Evolutionary conservation across 2,797 vertebrate genomes (phyloP).

Genomic region (Micrastur ruficollis): DNA sequence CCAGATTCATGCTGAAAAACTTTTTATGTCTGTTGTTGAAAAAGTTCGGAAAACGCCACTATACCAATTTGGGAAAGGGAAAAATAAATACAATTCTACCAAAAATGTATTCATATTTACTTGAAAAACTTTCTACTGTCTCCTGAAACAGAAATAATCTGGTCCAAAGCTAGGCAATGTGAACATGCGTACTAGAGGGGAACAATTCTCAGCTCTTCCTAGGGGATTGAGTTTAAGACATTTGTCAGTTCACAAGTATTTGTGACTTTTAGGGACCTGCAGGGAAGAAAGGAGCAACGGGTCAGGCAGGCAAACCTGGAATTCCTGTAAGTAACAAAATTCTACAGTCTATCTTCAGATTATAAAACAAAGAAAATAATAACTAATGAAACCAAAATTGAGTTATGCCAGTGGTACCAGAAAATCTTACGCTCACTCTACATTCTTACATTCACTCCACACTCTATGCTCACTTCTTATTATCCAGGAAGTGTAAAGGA

Average conservation of each 20-base stretch:
- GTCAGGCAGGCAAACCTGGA: conserved; percentile 84
- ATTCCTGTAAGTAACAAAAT: conserved; percentile 83
- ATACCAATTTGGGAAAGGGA: background rate
- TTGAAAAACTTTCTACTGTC: background rate
- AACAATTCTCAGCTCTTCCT: background rate
- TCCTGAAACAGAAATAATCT: background rate
- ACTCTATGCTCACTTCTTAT: background rate
- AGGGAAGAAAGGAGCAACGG: conserved; percentile 87
- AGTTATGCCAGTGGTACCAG: background rate
- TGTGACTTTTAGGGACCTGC: conserved; percentile 80
- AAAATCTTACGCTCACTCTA: background rate
- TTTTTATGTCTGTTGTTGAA: background rate
- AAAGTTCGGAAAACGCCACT: background rate
- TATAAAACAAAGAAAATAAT: background rate
- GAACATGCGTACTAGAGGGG: background rate
- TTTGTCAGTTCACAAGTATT: conserved; percentile 36
- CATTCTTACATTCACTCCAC: no score
- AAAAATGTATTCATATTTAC: background rate
- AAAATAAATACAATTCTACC: background rate
- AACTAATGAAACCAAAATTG: background rate
- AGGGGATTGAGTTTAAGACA: background rate
- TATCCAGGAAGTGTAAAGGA: background rate
- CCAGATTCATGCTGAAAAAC: background rate
- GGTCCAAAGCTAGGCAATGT: background rate
- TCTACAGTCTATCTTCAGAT: background rate